phyloP scores from a whole-genome alignment of 2,888 invertebrate genomes.

The Lochmaea crataegi region DNA sequence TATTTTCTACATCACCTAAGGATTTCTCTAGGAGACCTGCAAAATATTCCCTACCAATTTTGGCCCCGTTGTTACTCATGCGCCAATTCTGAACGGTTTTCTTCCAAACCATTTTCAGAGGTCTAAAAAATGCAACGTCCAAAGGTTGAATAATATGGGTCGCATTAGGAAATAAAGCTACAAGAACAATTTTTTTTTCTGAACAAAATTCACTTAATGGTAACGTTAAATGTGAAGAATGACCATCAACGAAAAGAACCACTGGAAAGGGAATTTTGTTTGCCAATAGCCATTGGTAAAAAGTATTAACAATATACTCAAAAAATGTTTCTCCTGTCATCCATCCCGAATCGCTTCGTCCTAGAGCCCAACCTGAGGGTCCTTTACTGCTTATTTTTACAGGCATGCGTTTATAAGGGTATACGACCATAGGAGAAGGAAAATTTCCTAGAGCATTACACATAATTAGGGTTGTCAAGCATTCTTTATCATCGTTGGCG shows the following conservation, averaged over 20 bases:
- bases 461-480: slow-evolving; percentile 35
- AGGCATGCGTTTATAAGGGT: slow-evolving; percentile 27
- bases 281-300: slow-evolving; percentile 48
- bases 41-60: slow-evolving; percentile 27
- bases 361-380: slow-evolving; percentile 58
- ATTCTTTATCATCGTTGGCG: slow-evolving; percentile 38
- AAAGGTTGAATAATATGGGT: slow-evolving; percentile 29
- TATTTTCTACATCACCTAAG: background rate
- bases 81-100: slow-evolving; percentile 23
- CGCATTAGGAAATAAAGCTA: slow-evolving; percentile 28
- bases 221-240: slow-evolving; percentile 22
- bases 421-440: slow-evolving; percentile 24
- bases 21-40: slow-evolving; percentile 3
- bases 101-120: slow-evolving; percentile 30
- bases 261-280: slow-evolving; percentile 29
- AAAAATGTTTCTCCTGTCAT: slow-evolving; percentile 62
- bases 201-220: slow-evolving; percentile 23
- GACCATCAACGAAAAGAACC: slow-evolving; percentile 31
- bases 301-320: slow-evolving; percentile 60
- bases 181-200: slow-evolving; percentile 23
- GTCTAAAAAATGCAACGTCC: slow-evolving; percentile 26
- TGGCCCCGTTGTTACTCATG: slow-evolving; percentile 22
- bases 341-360: slow-evolving; percentile 59
- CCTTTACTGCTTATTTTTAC: slow-evolving; percentile 46
- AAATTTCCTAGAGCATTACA: slow-evolving; percentile 36